Base-by-base conservation (phyloP, 2,113 vertebrate genomes). In the Channa maculata region DNA sequence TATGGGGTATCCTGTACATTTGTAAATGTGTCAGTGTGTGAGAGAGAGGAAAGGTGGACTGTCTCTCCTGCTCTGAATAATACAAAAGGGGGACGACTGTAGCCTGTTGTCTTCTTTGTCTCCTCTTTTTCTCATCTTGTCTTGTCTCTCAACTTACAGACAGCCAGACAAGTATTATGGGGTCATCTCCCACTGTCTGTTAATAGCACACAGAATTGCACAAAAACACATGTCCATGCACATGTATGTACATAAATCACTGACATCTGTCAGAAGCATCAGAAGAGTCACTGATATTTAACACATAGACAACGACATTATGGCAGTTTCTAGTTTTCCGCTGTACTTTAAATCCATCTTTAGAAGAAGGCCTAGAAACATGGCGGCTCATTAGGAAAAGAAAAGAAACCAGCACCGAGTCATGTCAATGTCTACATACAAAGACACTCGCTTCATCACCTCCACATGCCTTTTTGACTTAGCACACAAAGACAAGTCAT, bases 31-130 rank as follows among this genome's bases (percentile, higher is more conserved):
- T 68, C 48, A 65, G 24, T 15, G 73, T 53, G 59, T 6, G 54
- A 15, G 33, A 3, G 1, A 45, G n/a, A 69, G 68, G 58, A 65
- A 61, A 55, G n/a, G 50, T 62, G 66, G 71, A 68, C 62, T 37
- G 53, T 86, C 66, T 88, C 70, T 72, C 34, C 70, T 77, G 49
- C 60, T 81, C 75, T 92, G 79, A 93, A 93, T 92, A 92, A 91
- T 93, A 88, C 65, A 91, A 83, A 79, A 91, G 86, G 77, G 44
- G 37, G 77, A 75, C 89, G 78, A 48, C 82, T 87, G 80, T 51
- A 86, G 66, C 52, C 54, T 72, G 38, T 39, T 58, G 46, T 62
- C 71, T 61, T 65, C 61, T 67, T 71, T 60, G 48, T 84, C 61
- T 79, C 75, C 45, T 67, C 52, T 39, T 67, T 63, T 71, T 53